Conservation (phyloP, 2,113 vertebrate species). For the Oreochromis tanganicae region DNA sequence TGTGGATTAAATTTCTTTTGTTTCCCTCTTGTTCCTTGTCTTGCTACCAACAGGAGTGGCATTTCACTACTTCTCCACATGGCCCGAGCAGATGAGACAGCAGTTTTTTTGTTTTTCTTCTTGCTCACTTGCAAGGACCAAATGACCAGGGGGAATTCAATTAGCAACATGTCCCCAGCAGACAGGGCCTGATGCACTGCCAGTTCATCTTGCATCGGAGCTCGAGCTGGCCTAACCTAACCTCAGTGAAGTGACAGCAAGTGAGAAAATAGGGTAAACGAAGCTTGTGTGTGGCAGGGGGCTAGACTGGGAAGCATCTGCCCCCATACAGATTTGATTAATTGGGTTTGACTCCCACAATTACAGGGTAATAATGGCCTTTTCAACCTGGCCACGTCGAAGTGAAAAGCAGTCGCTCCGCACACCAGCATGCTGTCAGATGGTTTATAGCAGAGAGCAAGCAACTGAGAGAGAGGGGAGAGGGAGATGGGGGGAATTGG, state of each 20-base stretch:
- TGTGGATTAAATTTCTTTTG: constrained; percentile 68
- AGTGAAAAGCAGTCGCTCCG: constrained; percentile 56
- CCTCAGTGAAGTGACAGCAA: constrained; percentile 51
- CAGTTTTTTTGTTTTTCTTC: constrained; percentile 69
- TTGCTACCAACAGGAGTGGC: constrained; percentile 41
- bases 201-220: constrained; percentile 13
- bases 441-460: constrained; percentile 34
- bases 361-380: constrained; percentile 70
- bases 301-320: constrained; percentile 70
- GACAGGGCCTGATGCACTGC: constrained; percentile 34
- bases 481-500: constrained; percentile 40
- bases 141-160: constrained; percentile 80
- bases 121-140: constrained; percentile 84
- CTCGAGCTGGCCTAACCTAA: constrained; percentile 37
- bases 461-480: constrained; percentile 12
- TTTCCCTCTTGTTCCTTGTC: constrained; percentile 43
- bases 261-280: constrained; percentile 30
- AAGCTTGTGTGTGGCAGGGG: background rate
- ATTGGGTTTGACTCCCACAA: constrained; percentile 78
- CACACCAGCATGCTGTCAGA: constrained; percentile 50
- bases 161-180: constrained; percentile 72
- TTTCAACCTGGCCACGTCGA: constrained; percentile 50
- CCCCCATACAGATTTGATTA: constrained; percentile 76
- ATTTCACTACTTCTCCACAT: constrained; percentile 41
- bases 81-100: constrained; percentile 65